phyloP scores from a whole-genome alignment of 92 coral and sea anemone species.

The Virgularia gustaviana region DNA sequence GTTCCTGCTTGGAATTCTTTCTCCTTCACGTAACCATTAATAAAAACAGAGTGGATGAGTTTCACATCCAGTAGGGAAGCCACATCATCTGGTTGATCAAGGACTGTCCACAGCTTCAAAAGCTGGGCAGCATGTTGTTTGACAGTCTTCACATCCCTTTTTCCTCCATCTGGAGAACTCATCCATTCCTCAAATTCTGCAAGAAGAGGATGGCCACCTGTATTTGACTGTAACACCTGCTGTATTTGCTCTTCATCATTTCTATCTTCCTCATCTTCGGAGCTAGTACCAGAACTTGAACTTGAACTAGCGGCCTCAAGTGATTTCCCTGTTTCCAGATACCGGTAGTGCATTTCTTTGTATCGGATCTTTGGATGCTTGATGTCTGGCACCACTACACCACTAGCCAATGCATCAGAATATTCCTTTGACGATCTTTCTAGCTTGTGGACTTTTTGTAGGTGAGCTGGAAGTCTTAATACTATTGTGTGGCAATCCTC shows the following conservation, averaged over 20 bases:
- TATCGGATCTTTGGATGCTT: too few relatives aligned
- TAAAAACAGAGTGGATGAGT: conserved; percentile 46
- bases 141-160: conserved; percentile 57
- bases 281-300: too few relatives aligned
- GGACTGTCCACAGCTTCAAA: conserved; percentile 17
- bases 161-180: conserved; percentile 66
- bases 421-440: neutral
- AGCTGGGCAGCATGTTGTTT: conserved; percentile 55
- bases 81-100: conserved; percentile 26
- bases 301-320: too few relatives aligned
- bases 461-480: neutral
- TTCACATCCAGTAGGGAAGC: conserved; percentile 49
- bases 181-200: conserved; percentile 48
- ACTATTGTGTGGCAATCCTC: neutral
- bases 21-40: conserved; percentile 43
- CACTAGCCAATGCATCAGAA: neutral
- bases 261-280: too few relatives aligned
- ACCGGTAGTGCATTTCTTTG: too few relatives aligned
- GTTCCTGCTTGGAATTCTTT: conserved; percentile 53
- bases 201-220: neutral
- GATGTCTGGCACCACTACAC: neutral
- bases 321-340: too few relatives aligned
- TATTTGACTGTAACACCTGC: neutral
- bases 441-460: conserved; percentile 1
- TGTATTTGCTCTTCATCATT: too few relatives aligned